Evolutionary conservation across 2,113 vertebrate genomes (phyloP).

Genomic region (Alectura lathami): DNA sequence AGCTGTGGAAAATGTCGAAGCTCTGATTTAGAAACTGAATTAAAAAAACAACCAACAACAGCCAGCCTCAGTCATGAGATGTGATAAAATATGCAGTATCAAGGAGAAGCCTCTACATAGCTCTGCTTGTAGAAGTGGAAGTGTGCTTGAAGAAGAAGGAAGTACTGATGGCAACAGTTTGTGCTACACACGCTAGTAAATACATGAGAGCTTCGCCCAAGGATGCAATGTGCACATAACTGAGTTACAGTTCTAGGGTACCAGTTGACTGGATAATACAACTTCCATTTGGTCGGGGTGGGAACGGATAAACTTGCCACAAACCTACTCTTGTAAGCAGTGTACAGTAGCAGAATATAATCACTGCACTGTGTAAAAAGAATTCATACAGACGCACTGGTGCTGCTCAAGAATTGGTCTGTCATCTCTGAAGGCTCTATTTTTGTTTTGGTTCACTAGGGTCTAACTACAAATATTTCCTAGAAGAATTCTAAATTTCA

Average conservation of each 20-base stretch:
- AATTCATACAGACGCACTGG: neutral
- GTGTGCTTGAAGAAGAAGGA: no score
- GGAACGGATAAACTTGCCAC: neutral
- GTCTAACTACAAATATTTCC: slow-evolving; percentile 2
- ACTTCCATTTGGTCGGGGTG: neutral
- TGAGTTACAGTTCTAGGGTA: neutral
- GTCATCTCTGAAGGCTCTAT: neutral
- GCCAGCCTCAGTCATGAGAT: neutral
- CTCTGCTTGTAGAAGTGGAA: no score
- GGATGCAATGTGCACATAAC: neutral
- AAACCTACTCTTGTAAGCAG: neutral
- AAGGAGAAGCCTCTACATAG: neutral
- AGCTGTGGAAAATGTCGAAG: neutral
- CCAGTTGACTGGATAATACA: neutral
- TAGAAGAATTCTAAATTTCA: neutral
- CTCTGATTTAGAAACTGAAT: neutral
- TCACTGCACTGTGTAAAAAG: neutral
- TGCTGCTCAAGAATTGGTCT: neutral
- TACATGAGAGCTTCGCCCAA: neutral
- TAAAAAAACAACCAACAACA: neutral
- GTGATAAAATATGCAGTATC: neutral
- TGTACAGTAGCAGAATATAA: neutral
- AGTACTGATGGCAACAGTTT: neutral
- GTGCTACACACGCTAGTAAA: neutral
- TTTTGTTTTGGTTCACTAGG: neutral